Base-by-base conservation (phyloP, 2,113 vertebrate genomes). In the Pangasianodon gigas region DNA sequence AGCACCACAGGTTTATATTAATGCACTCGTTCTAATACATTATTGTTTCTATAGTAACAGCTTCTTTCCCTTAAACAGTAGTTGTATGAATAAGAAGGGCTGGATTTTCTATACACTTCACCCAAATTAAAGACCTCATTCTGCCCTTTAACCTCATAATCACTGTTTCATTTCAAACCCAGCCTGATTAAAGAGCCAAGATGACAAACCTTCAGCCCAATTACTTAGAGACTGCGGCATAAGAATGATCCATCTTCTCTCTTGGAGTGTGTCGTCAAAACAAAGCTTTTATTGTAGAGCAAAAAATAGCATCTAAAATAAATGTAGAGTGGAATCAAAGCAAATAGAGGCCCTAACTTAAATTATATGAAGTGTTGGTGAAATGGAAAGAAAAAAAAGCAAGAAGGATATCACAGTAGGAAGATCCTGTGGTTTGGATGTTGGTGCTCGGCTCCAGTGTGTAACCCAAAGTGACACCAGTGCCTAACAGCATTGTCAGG, bases 381-480 rank as follows among this genome's bases (percentile, higher is more conserved):
- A 88, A 93, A 94, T 92, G 89, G 93, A 92, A 95, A 21, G 19
- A 19, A 41, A 86, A 85, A 62, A 60, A 7, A 13, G 44, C 6
- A 41, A 90, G 89, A 82, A 37, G 89, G 74, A 83, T 69, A 84
- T 56, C 74, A 86, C 87, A 90, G 87, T 85, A 90, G 91, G 89
- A 91, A 84, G 93, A 93, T 87, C 81, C 91, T 83, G 75, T 90
- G 77, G 46, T 91, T 88, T 88, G 89, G 67, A 93, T 74, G 90
- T 77, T 77, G 26, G 92, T 71, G 87, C 87, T 90, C 32, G 85
- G 92, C 88, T 94, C 91, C 93, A 94, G 24, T 26, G 87, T 54
- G 89, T 95, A 93, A 94, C 93, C 95, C 93, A 91, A 93, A 91
- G 93, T 94, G 95, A 95, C 95, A 94, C 93, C 89, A 92, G 90